Evolutionary conservation across 1,140 invertebrate species (phyloP).

Genomic region (Probaryconus sp.): DNA sequence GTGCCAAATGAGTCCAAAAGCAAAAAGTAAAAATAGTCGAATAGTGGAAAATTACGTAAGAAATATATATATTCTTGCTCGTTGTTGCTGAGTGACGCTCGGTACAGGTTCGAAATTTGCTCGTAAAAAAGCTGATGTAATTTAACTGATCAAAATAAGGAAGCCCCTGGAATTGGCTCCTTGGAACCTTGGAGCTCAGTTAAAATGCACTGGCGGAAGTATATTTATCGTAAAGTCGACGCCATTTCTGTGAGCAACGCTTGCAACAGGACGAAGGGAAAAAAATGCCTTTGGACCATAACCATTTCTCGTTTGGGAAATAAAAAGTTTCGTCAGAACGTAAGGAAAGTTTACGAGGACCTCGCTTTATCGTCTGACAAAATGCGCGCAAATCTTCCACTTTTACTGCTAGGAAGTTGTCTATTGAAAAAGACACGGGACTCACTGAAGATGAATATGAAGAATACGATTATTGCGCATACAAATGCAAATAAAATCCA

Average conservation of each 20-base stretch:
- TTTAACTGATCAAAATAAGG: no score
- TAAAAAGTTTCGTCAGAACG: conserved; percentile 28
- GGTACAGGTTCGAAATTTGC: neutral
- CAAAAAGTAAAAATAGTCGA: neutral
- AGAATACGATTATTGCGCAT: conserved; percentile 26
- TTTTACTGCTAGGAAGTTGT: conserved; percentile 34
- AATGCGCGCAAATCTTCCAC: conserved; percentile 44
- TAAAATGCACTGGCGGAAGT: neutral
- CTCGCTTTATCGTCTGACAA: conserved; percentile 14
- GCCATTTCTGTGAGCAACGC: neutral
- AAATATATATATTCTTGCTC: no score
- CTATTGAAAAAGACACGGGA: conserved; percentile 26
- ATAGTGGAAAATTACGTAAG: conserved; percentile 8
- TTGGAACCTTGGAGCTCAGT: neutral
- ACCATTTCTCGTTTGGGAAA: conserved; percentile 15
- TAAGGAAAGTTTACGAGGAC: conserved; percentile 19
- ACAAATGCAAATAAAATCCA: conserved; percentile 2
- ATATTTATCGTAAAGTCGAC: conserved; percentile 15
- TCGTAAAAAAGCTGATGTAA: no score
- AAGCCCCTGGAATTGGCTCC: neutral
- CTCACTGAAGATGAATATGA: conserved; percentile 20
- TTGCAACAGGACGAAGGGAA: conserved; percentile 6
- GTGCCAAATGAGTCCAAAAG: conserved; percentile 19
- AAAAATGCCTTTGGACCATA: conserved; percentile 13
- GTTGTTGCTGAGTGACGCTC: neutral